Evolutionary conservation across 2,113 vertebrate genomes (phyloP).

Genomic region (Mus pahari): DNA sequence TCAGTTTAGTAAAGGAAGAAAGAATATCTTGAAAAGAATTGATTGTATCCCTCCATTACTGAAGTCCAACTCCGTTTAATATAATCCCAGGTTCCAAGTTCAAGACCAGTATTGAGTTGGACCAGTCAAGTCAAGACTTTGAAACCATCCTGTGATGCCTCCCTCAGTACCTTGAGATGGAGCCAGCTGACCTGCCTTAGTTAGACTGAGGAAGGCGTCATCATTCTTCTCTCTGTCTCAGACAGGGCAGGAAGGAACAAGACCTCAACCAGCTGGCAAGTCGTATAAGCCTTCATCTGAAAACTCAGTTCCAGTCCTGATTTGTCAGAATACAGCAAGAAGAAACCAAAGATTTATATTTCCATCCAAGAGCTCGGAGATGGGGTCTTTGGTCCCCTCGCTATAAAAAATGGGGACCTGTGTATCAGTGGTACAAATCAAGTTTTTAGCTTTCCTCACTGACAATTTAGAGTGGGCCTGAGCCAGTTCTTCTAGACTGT

Average conservation of each 20-base stretch:
- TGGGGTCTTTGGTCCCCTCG: not conserved
- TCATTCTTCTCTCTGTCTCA: not conserved
- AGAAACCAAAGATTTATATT: not conserved
- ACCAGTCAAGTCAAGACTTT: not conserved
- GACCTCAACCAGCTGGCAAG: not conserved
- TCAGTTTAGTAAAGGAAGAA: not conserved
- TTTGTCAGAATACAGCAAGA: not conserved
- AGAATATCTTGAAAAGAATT: not conserved
- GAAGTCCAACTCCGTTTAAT: no score
- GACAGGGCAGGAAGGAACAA: not conserved
- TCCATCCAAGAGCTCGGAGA: not conserved
- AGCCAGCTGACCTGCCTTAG: not conserved
- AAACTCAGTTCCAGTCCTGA: not conserved
- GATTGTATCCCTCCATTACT: not conserved
- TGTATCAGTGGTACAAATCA: no score
- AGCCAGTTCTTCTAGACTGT: not conserved
- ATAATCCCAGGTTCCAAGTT: not conserved
- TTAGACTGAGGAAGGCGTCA: no score
- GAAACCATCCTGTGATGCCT: not conserved
- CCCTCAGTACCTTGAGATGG: no score
- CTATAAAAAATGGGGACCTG: not conserved
- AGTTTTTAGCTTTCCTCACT: not conserved
- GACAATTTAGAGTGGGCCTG: not conserved
- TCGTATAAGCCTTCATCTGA: not conserved
- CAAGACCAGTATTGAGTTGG: not conserved